Evolutionary conservation across 2,888 invertebrate species (phyloP).

Genomic region (Podabrus alpinus): DNA sequence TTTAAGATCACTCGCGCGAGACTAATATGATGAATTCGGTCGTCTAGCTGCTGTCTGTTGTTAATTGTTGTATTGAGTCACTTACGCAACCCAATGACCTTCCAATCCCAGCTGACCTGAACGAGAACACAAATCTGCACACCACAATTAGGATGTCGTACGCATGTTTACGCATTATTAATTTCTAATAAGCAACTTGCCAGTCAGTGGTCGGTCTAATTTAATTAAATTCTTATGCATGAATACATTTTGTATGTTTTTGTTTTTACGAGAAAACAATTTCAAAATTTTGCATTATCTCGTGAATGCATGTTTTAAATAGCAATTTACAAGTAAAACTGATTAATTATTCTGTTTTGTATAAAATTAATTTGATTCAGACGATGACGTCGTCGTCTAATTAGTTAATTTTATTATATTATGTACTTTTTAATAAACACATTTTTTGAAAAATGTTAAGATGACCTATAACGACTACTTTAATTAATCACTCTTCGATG

Average conservation of each 20-base stretch:
- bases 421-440: neutral
- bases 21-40: constrained; percentile 29
- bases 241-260: neutral
- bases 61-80: constrained; percentile 31
- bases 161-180: neutral
- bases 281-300: neutral
- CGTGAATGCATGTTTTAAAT: neutral
- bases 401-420: neutral
- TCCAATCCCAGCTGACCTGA: constrained; percentile 32
- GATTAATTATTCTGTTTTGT: neutral
- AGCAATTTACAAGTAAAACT: neutral
- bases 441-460: neutral
- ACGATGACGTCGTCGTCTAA: neutral
- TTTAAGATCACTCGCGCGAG: constrained; percentile 27
- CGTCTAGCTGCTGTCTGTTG: constrained; percentile 32
- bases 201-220: neutral
- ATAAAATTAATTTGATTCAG: neutral
- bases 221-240: neutral
- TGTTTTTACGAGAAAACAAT: neutral
- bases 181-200: neutral
- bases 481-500: neutral
- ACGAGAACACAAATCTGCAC: constrained; percentile 24
- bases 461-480: neutral
- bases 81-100: constrained; percentile 33
- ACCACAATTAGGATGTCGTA: neutral